Conservation (phyloP, 2,113 vertebrate genomes). For the Oryctolagus cuniculus region mOryCun1.1 NC_091440.1:5412501-5413000, state of each 20-base stretch:
- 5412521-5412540: neutral
- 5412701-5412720: neutral
- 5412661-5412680: too few species aligned
- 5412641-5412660: neutral
- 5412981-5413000: slow-evolving; percentile 67
- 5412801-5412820: neutral
- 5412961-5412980: slow-evolving; percentile 60
- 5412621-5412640: neutral
- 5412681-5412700: accelerated
- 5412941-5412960: neutral
- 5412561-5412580: neutral
- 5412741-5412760: neutral
- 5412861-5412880: neutral
- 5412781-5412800: neutral
- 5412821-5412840: neutral
- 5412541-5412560: neutral
- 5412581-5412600: neutral
- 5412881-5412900: neutral
- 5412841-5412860: neutral
- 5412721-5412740: neutral
- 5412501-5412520: neutral
- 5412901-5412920: neutral
- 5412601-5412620: too few species aligned
- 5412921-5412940: neutral
- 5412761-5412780: neutral